A percentile compares a stretch with the other conserved stretches of the same genome.
Conservation (phyloP, 2,888 invertebrate genomes). For the Copidosoma aretas region DNA sequence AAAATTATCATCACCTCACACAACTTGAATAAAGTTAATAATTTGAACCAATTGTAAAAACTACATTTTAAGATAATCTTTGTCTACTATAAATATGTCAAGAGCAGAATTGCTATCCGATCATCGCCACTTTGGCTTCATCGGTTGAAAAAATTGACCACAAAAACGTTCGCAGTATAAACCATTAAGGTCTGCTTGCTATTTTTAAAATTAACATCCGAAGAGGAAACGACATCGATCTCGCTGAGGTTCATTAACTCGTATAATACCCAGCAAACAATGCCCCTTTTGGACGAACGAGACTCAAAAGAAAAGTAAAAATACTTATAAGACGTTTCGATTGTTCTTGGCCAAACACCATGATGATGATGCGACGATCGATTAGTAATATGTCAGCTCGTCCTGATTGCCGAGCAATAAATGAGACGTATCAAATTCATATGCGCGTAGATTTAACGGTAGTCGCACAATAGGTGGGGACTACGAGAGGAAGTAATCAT, state of each 20-base stretch:
- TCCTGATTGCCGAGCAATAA: conserved; percentile 24
- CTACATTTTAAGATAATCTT: too few species aligned
- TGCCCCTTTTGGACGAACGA: conserved; percentile 1
- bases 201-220: too few species aligned
- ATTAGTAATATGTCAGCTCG: conserved; percentile 14
- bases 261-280: not conserved
- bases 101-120: too few species aligned
- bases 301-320: conserved; percentile 15
- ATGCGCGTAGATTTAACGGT: not conserved
- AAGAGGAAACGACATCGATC: conserved; percentile 1
- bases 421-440: conserved; percentile 23
- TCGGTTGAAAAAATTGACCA: too few species aligned
- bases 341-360: conserved; percentile 28
- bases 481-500: conserved; percentile 22
- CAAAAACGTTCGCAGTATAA: too few species aligned
- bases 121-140: too few species aligned
- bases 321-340: conserved; percentile 7
- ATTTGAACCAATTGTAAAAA: too few species aligned
- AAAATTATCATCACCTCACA: too few species aligned
- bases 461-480: conserved; percentile 4
- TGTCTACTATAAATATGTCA: too few species aligned
- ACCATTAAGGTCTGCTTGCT: too few species aligned
- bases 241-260: conserved; percentile 21
- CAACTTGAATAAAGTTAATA: too few species aligned
- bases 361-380: conserved; percentile 14